These are phyloP conservation scores for Botia almorhae DNA, from an alignment of 2,797 vertebrate genomes.

Conservation along the genomic window DNA sequence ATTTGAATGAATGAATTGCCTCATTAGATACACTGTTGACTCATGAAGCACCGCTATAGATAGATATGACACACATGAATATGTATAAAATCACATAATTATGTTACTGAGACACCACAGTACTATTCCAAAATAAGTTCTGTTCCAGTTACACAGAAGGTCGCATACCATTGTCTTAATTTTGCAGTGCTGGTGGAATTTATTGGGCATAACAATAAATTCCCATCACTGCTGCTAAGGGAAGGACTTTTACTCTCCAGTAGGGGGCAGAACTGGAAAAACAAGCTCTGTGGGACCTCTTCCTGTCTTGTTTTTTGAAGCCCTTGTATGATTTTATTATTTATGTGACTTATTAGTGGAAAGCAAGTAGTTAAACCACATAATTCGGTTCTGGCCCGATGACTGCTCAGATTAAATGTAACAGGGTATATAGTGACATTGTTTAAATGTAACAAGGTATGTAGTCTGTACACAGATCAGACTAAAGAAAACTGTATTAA, in stretches of 20 bases:
- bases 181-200: slow-evolving; percentile 15
- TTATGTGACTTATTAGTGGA: neutral
- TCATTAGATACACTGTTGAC: neutral
- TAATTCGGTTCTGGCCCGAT: neutral
- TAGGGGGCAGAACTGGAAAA: slow-evolving; percentile 22
- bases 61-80: no score
- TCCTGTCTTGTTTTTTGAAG: neutral
- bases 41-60: neutral
- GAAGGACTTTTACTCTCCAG: neutral
- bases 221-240: slow-evolving; percentile 5
- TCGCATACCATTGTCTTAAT: slow-evolving; percentile 2
- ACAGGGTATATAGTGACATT: neutral
- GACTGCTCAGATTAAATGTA: neutral
- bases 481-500: neutral
- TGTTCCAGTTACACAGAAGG: slow-evolving; percentile 20
- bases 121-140: neutral
- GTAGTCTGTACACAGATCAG: neutral
- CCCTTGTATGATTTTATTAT: neutral
- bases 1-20: no score
- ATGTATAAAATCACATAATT: no score
- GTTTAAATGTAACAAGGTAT: neutral
- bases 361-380: neutral
- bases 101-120: no score
- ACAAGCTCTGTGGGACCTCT: neutral
- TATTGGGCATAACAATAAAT: slow-evolving; percentile 37